Base-by-base conservation (phyloP, 2,888 invertebrate species). In the Athrips mouffetella region DNA sequence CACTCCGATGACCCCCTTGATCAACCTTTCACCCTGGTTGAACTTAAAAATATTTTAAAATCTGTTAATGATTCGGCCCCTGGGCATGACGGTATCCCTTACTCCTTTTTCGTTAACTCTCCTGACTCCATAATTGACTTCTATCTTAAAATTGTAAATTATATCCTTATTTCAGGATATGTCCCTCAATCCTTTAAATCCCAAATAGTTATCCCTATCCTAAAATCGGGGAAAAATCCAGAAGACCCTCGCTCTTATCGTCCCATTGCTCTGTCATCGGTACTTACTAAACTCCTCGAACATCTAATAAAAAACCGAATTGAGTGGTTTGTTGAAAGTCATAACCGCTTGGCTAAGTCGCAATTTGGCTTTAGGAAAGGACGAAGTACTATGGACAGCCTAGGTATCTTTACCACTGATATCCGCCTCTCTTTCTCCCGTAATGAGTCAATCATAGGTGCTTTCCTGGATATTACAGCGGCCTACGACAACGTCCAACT, bases 51-150 rank as follows among this genome's bases (percentile, higher is more conserved):
- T 10, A n/a, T 30, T 30, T n/a, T 30, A 3, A n/a, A 7, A 10
- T 3, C 30, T 30, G 30, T 35, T 3, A 35, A 16, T 7, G 35
- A 35, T 16, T 35, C 35, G 5, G 15, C 35, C 5, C 35, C 35
- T 7, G 35, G 35, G 3, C 16, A 6, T 7, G 16, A 35, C 16
- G 35, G 35, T 35, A 35, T 35, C 16, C 35, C 35, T 4, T 35
- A 35, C 15, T 35, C 35, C 50, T 16, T 51, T 48, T 16, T 53
- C 51, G 2, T 35, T 15, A 35, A 35, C 10, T 4, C 16, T 35
- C 13, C 13, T 35, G 16, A 16, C 16, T 35, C 15, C 16, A 35
- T 16, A n/a, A 3, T 30, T 8, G n/a, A 35, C 15, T 16, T 15
- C 16, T 15, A 15, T 15, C 16, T 35, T 16, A 6, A 15, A 15